These are phyloP conservation scores for Haliclona indistincta DNA, from an alignment of 37 sponge, comb jelly and placozoan genomes.

Conservation along the genomic window DNA sequence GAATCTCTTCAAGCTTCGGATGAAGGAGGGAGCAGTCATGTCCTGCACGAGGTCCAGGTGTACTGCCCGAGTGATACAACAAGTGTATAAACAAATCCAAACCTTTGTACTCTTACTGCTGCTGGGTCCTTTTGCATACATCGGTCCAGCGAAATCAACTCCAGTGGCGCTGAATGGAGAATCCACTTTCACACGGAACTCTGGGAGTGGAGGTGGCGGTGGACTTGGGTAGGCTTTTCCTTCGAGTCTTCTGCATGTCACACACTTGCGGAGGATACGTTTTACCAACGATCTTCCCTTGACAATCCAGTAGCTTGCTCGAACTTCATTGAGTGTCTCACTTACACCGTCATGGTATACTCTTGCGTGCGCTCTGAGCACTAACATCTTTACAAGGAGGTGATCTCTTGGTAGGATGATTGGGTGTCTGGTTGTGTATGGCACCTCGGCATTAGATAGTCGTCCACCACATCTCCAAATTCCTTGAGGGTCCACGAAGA, in stretches of 20 bases:
- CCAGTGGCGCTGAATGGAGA: conserved; percentile 13
- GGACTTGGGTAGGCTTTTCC: conserved; percentile 1
- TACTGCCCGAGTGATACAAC: no score
- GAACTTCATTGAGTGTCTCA: conserved; percentile 30
- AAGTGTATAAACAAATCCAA: conserved; percentile 31
- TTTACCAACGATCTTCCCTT: not conserved
- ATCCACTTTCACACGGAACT: conserved; percentile 1
- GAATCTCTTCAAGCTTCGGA: conserved; percentile 15
- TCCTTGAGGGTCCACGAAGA: conserved; percentile 14
- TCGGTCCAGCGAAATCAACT: conserved; percentile 26
- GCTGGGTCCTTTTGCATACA: not conserved
- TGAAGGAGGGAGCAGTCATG: not conserved
- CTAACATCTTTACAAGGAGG: not conserved
- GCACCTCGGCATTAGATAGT: conserved; percentile 33
- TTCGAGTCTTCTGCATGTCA: conserved; percentile 7
- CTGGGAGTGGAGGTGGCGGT: conserved; percentile 21
- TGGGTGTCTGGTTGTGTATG: conserved; percentile 20
- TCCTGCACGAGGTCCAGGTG: conserved; percentile 9
- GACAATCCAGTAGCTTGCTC: conserved; percentile 24
- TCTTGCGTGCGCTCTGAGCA: not conserved
- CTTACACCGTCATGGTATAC: conserved; percentile 22
- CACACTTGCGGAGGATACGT: not conserved
- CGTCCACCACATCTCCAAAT: conserved; percentile 37
- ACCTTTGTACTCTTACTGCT: not conserved
- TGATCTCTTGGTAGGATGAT: conserved; percentile 18